Evolutionary conservation across 1,140 invertebrate species (phyloP).

Genomic region (Brachionus asplanchnoidis): DNA sequence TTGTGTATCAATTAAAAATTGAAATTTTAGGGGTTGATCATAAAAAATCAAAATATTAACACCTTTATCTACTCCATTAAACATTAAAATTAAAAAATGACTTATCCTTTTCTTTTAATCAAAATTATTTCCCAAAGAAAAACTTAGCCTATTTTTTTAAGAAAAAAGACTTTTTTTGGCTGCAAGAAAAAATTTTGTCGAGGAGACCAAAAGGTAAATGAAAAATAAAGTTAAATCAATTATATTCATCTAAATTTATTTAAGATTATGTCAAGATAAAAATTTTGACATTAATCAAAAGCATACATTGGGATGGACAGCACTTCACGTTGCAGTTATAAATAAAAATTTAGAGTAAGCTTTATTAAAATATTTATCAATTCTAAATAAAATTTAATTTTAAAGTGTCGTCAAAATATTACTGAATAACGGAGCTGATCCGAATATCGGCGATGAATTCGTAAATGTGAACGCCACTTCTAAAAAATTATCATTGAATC

Average conservation of each 20-base stretch:
- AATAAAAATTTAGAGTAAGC: constrained; percentile 61
- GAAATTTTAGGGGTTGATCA: too few relatives aligned
- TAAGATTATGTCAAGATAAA: background rate
- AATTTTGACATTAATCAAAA: constrained; percentile 49
- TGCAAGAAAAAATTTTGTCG: background rate
- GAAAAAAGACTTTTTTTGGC: constrained; percentile 22
- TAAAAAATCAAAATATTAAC: too few relatives aligned
- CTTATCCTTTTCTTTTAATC: too few relatives aligned
- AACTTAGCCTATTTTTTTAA: background rate
- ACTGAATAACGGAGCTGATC: constrained; percentile 70
- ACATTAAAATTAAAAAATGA: too few relatives aligned
- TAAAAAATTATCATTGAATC: constrained; percentile 52
- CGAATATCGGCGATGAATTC: constrained; percentile 74
- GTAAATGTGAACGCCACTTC: constrained; percentile 63
- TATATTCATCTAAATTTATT: background rate
- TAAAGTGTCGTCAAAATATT: constrained; percentile 64
- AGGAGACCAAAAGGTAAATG: background rate
- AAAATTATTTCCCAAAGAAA: too few relatives aligned
- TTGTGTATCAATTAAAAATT: background rate
- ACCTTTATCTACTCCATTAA: too few relatives aligned
- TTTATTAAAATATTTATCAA: background rate
- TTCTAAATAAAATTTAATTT: constrained; percentile 40
- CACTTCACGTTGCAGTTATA: constrained; percentile 74
- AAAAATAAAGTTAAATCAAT: too few relatives aligned
- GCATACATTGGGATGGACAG: constrained; percentile 71